Percentiles rank a stretch among this genome's conserved stretches.
These are phyloP conservation scores for Enteromius radiatus DNA, from an alignment of 2,797 vertebrate genomes.

Conservation along the genomic window DNA sequence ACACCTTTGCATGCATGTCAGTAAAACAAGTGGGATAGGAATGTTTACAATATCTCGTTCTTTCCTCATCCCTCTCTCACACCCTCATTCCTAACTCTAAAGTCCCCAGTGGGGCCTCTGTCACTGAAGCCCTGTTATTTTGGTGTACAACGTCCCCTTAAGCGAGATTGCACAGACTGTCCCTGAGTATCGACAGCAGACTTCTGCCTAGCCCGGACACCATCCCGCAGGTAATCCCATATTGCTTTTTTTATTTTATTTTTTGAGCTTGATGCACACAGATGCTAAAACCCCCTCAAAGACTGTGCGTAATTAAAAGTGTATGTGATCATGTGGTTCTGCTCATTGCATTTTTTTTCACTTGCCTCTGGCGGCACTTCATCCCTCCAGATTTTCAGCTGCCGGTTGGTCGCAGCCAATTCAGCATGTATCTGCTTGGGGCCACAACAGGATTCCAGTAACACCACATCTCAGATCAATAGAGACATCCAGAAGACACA, in stretches of 20 bases:
- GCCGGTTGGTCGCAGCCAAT: constrained; percentile 49
- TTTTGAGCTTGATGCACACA: constrained; percentile 28
- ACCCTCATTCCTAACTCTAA: constrained; percentile 24
- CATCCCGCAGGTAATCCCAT: constrained; percentile 71
- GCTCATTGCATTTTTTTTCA: constrained; percentile 10
- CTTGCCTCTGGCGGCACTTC: constrained; percentile 35
- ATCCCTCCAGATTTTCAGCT: constrained; percentile 53
- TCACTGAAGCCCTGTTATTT: constrained; percentile 68
- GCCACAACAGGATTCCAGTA: constrained; percentile 50
- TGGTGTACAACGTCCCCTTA: constrained; percentile 69
- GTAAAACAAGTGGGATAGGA: constrained; percentile 12
- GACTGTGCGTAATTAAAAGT: constrained; percentile 45
- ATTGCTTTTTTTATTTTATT: constrained; percentile 20
- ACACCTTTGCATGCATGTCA: constrained; percentile 48
- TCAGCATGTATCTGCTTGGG: constrained; percentile 47
- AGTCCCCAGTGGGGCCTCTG: constrained; percentile 46
- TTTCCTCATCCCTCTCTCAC: constrained; percentile 35
- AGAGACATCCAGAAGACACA: constrained; percentile 56
- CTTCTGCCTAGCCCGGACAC: constrained; percentile 66
- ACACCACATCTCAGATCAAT: constrained; percentile 52
- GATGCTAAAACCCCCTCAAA: constrained; percentile 13
- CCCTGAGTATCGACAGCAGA: constrained; percentile 70
- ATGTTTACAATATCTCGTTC: constrained; percentile 13
- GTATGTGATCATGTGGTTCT: constrained; percentile 28
- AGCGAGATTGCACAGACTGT: constrained; percentile 73